Conservation (phyloP, 2,797 vertebrate species). For the Pteronotus mesoamericanus region DNA sequence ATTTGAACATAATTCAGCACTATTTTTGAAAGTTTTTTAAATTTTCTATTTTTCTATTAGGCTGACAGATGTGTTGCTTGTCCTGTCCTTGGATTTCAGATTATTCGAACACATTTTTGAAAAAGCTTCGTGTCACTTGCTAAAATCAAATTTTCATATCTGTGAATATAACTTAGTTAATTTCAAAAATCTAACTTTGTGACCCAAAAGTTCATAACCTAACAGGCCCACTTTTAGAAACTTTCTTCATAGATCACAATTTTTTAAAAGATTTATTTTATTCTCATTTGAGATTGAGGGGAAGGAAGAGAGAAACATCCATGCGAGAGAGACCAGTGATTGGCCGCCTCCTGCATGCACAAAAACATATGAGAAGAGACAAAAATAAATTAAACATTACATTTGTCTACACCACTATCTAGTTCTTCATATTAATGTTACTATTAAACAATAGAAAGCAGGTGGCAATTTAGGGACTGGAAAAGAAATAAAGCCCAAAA, state of each 20-base stretch:
- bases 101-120: conserved; percentile 26
- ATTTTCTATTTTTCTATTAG: not conserved
- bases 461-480: conserved; percentile 51
- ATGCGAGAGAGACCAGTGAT: too few relatives aligned
- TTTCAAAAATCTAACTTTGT: not conserved
- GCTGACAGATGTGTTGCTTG: not conserved
- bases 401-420: conserved; percentile 75
- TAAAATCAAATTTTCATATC: conserved; percentile 20
- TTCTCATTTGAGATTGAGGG: too few relatives aligned
- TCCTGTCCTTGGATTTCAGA: not conserved
- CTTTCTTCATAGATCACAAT: not conserved
- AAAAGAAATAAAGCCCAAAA: conserved; percentile 67
- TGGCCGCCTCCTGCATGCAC: conserved; percentile 45
- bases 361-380: conserved; percentile 78
- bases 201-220: conserved; percentile 39
- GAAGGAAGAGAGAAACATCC: too few relatives aligned
- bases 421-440: conserved; percentile 73
- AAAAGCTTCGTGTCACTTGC: not conserved
- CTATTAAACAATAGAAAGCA: conserved; percentile 73
- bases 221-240: not conserved
- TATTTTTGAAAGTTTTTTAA: not conserved
- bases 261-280: too few relatives aligned
- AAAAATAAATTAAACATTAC: conserved; percentile 75
- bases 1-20: not conserved
- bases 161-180: not conserved